Conservation (phyloP, 2,888 invertebrate genomes). For the Leptinotarsa tumamoca region DNA sequence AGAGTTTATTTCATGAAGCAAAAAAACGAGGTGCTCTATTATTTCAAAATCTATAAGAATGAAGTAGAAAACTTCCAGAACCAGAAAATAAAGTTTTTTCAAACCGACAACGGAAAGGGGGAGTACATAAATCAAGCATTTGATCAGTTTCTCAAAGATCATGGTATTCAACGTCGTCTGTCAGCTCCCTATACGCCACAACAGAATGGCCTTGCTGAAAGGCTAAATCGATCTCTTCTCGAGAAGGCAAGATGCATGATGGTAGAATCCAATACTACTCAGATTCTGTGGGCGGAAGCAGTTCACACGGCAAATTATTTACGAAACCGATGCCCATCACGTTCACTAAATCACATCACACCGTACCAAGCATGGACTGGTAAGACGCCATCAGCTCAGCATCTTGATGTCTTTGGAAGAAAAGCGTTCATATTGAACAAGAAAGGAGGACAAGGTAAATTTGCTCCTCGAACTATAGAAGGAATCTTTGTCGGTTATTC, state of each 20-base stretch:
- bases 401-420: constrained; percentile 10
- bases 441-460: background rate
- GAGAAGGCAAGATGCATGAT: no score
- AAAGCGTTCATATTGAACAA: constrained; percentile 7
- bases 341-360: background rate
- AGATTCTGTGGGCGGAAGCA: constrained; percentile 1
- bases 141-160: background rate
- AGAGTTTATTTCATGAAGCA: no score
- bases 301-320: constrained; percentile 17
- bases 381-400: background rate
- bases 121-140: background rate
- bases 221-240: no score
- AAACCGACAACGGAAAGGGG: constrained; percentile 1
- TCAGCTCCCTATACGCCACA: no score
- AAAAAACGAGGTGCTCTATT: no score
- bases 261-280: no score
- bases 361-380: constrained; percentile 13
- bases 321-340: background rate
- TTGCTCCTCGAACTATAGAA: background rate
- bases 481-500: constrained; percentile 6
- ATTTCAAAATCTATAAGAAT: background rate
- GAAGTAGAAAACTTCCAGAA: background rate
- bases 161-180: background rate
- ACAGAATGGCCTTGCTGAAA: no score
- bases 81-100: background rate